These are phyloP conservation scores for Sycophila texana DNA, from an alignment of 2,888 invertebrate species.

Conservation along the genomic window DNA sequence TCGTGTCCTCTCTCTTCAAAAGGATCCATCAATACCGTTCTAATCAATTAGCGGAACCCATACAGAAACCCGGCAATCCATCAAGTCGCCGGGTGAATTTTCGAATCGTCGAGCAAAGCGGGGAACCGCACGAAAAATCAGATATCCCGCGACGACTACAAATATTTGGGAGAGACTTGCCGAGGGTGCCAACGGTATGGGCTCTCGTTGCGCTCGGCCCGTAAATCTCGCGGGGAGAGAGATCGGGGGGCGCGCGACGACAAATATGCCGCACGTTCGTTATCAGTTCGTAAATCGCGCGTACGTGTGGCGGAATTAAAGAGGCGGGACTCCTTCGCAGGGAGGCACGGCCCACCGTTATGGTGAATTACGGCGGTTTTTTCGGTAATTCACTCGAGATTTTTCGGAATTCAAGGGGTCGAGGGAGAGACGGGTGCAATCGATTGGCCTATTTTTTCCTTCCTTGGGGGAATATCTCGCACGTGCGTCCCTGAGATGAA, in stretches of 20 bases:
- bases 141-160: not conserved
- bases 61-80: not conserved
- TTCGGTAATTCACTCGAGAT: slow-evolving; percentile 8
- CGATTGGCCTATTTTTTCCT: slow-evolving; percentile 36
- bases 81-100: not conserved
- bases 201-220: not conserved
- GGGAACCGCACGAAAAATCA: not conserved
- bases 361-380: slow-evolving; percentile 11
- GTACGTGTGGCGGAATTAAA: not conserved
- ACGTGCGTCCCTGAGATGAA: no score
- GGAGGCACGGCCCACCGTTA: not conserved
- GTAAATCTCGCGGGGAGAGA: slow-evolving; percentile 6
- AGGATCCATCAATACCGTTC: not conserved
- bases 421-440: not conserved
- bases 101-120: not conserved
- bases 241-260: slow-evolving; percentile 26
- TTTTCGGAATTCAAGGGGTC: not conserved
- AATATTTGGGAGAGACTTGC: not conserved
- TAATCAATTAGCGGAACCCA: slow-evolving; percentile 17
- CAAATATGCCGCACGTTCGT: slow-evolving; percentile 44
- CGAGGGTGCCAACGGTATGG: no score
- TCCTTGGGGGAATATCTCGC: no score
- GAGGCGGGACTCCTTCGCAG: not conserved
- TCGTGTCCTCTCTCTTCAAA: not conserved
- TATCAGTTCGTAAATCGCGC: slow-evolving; percentile 51